Evolutionary conservation across 2,113 vertebrate species (phyloP), one percentile per base, ranked within the genome.

Genomic region (Paedocypris sp.): DNA sequence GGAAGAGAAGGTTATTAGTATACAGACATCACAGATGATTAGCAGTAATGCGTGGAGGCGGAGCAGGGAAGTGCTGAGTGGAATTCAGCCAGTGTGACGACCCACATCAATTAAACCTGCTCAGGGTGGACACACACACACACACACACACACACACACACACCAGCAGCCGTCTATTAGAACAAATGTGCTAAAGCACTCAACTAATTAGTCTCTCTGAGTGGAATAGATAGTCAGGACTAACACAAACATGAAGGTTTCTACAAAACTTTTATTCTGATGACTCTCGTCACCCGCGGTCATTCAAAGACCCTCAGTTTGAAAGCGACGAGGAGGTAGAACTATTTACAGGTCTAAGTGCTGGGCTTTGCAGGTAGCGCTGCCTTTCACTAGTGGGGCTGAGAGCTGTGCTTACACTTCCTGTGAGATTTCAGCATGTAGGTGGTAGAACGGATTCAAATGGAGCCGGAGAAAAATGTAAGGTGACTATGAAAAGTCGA

Each of bases 41-140:
- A 68, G 64, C 59, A 39, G 42, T 70, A 67, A 69, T 59, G 56
- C 56, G 46, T 25, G 51, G 53, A 65, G 51, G 61, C 36, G 68
- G 65, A 63, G 64, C 69, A 64, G 73, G 62, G 54, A 66, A 64
- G 63, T 54, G 61, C 51, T n/a, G 32, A 3, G 57, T 28, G 38
- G 67, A 67, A 67, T 72, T 68, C 64, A 54, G 31, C 15, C 16
- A 63, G 64, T 67, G 64, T 75, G 63, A 72, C 60, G 63, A 72
- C 73, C 63, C 19, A 47, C 60, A 72, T 75, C 64, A 68, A 66
- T 75, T 72, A 75, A 68, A 70, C 68, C 58, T 41, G 51, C 61
- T 62, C 66, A 66, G 58, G 38, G 54, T 60, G 59, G 58, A 66
- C 66, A 57, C 32, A 25, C 62, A 62, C 60, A 41, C 46, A 70